These are phyloP conservation scores for Monopterus albus DNA, from an alignment of 2,113 vertebrate species.

Conservation along the genomic window DNA sequence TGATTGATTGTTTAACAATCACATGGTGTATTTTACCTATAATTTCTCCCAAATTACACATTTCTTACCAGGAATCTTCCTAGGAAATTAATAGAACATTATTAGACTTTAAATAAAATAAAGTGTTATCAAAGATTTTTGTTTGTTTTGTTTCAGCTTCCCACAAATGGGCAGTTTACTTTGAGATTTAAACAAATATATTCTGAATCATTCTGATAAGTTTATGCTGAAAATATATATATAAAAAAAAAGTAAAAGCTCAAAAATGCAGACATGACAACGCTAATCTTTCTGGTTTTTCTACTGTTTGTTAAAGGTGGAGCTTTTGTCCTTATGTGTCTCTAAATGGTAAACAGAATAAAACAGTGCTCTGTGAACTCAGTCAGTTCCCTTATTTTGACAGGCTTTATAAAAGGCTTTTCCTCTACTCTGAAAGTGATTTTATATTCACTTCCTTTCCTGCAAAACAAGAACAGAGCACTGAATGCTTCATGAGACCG, in stretches of 20 bases:
- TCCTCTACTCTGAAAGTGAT: constrained; percentile 35
- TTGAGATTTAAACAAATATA: neutral
- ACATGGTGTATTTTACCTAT: neutral
- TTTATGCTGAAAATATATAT: neutral
- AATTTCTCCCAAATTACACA: neutral
- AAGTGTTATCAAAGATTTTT: too few relatives aligned
- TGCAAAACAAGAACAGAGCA: constrained; percentile 44
- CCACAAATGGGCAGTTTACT: too few relatives aligned
- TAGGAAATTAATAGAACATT: neutral
- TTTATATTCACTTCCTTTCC: constrained; percentile 67
- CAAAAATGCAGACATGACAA: neutral
- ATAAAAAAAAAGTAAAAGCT: neutral
- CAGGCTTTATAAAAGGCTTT: constrained; percentile 32
- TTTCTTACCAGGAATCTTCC: neutral
- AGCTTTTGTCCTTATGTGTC: neutral
- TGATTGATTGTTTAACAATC: neutral
- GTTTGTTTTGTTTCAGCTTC: too few relatives aligned
- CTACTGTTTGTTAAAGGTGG: neutral
- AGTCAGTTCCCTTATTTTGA: constrained; percentile 45
- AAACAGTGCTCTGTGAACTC: constrained; percentile 11
- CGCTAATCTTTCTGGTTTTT: too few relatives aligned
- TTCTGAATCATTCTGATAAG: neutral
- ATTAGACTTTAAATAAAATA: neutral
- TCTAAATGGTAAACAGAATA: constrained; percentile 26
- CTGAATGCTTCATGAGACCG: constrained; percentile 18